Conservation (phyloP, 1,140 invertebrate species). For the Teleogryllus occipitalis region DNA sequence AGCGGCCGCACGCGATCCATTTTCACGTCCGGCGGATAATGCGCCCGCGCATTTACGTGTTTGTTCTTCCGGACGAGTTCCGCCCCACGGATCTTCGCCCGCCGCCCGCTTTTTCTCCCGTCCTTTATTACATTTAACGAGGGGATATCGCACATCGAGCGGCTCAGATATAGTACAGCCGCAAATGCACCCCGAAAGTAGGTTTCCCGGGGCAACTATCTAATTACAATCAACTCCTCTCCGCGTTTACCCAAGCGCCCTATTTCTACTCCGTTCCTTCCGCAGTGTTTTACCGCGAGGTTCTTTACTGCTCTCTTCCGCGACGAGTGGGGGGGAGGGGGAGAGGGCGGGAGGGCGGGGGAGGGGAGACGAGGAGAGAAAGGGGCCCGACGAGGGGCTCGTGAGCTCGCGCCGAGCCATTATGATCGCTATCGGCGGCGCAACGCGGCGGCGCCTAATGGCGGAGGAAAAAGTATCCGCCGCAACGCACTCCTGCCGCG, state of each 20-base stretch:
- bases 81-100: neutral
- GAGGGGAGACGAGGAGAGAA: too few species aligned
- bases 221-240: conserved; percentile 5
- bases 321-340: too few species aligned
- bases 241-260: neutral
- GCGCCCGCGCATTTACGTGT: neutral
- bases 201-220: neutral
- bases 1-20: too few species aligned
- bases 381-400: too few species aligned
- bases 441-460: too few species aligned
- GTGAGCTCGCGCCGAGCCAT: too few species aligned
- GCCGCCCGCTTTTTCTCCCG: neutral
- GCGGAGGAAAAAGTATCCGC: too few species aligned
- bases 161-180: neutral
- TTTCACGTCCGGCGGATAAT: neutral
- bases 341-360: too few species aligned
- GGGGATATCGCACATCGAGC: neutral
- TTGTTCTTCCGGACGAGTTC: neutral
- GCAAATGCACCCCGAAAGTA: neutral
- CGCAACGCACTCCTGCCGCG: too few species aligned
- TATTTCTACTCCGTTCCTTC: neutral
- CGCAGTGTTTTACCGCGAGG: neutral
- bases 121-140: conserved; percentile 2
- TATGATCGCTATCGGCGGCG: too few species aligned
- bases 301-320: neutral